Conservation (phyloP, 2,888 invertebrate genomes). For the Nezara viridula region DNA sequence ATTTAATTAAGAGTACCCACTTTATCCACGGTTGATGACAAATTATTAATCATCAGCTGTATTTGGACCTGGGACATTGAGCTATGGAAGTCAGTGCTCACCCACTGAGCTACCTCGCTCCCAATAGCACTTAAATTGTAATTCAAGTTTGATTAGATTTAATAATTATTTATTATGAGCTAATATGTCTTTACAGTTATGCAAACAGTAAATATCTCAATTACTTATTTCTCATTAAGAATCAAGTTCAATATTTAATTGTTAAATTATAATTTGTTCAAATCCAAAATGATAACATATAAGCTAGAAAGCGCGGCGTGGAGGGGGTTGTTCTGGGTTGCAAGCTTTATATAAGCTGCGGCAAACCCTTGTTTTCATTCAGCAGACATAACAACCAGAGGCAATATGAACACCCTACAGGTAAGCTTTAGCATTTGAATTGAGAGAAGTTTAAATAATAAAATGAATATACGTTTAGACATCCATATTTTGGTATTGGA, state of each 20-base stretch:
- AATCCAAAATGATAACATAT: background rate
- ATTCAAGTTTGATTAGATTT: too few relatives aligned
- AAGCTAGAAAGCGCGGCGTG: background rate
- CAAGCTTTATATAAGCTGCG: constrained; percentile 1
- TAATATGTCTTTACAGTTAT: background rate
- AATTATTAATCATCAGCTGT: too few relatives aligned
- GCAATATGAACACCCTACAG: background rate
- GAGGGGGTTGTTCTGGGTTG: constrained; percentile 22
- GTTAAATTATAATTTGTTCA: background rate
- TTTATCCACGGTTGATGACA: too few relatives aligned
- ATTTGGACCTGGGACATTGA: too few relatives aligned
- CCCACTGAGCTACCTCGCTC: too few relatives aligned
- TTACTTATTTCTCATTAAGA: background rate
- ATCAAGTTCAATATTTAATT: background rate
- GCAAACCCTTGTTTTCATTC: constrained; percentile 15
- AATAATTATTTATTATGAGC: too few relatives aligned
- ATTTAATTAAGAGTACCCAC: too few relatives aligned
- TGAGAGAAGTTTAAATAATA: background rate
- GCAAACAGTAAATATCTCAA: background rate
- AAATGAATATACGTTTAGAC: background rate
- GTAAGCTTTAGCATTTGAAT: background rate
- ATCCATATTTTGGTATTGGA: too few relatives aligned
- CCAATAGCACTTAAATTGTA: too few relatives aligned
- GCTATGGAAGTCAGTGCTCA: too few relatives aligned
- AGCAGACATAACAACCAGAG: background rate